A percentile compares a stretch with the other conserved stretches of the same genome.
Conservation (phyloP, 2,888 invertebrate species). For the Poecilobothrus nobilitatus region DNA sequence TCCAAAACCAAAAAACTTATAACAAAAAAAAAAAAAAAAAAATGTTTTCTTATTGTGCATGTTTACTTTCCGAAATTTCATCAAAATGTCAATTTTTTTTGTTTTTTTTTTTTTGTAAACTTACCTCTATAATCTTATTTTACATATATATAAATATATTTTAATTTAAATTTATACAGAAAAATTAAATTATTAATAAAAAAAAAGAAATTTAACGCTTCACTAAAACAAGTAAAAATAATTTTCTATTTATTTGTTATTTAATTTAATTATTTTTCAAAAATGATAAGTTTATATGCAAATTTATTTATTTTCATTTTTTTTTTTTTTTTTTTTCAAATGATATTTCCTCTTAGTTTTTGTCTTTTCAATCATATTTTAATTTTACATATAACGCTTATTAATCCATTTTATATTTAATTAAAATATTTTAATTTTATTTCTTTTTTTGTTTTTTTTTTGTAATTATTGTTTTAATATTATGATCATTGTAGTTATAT, state of each 20-base stretch:
- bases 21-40: constrained; percentile 7
- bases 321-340: too few species aligned
- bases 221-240: not conserved
- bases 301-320: not conserved
- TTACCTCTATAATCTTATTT: constrained; percentile 17
- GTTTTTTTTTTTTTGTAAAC: constrained; percentile 8
- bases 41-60: constrained; percentile 9
- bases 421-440: not conserved
- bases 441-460: too few species aligned
- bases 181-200: not conserved
- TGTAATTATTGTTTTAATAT: not conserved
- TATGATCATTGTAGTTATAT: not conserved
- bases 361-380: not conserved
- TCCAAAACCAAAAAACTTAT: constrained; percentile 16
- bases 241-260: not conserved
- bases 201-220: not conserved
- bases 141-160: not conserved
- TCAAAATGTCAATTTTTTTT: constrained; percentile 17
- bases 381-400: not conserved
- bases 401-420: not conserved
- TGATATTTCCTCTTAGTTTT: too few species aligned
- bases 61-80: constrained; percentile 18
- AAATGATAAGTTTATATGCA: too few species aligned
- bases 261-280: not conserved
- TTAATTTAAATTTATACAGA: not conserved